Base-by-base conservation (phyloP, 2,797 vertebrate species). In the Macropus fuliginosus region DNA sequence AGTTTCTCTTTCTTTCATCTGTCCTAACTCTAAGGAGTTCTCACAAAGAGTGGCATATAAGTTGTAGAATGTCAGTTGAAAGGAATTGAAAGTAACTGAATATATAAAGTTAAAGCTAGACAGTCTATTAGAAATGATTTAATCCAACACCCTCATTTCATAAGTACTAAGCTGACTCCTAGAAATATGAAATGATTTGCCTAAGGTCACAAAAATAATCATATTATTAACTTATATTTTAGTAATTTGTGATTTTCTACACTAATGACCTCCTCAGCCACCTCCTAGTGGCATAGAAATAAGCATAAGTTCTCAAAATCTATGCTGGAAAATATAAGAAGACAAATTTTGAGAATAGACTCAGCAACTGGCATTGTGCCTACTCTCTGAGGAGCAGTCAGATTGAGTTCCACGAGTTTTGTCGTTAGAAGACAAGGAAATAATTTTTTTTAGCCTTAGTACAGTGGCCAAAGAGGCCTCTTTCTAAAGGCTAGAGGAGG, bases 41-140 rank as follows among this genome's bases (percentile, higher is more conserved):
- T 81, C 66, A 46, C 18, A 81, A 81, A 81, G 13, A 8, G 46
- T 46, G 40, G 29, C 59, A 40, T 40, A 40, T 4, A 18, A 40
- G 93, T 91, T 28, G 40, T 6, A 50, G 56, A 93, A 96, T 95
- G 46, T 93, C 87, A 93, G 91, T 50, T 12, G 8, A 24, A 34
- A 95, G 52, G 52, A 8, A 92, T 91, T 56, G 54, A 6, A 90
- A 28, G 89, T 52, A 9, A 93, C 12, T 34, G 34, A 57, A 34
- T 3, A 10, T 5, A 46, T 90, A 46, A 81, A 74, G 62, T 92
- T 55, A 50, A 31, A 95, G 59, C 27, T 66, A 87, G 24, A 29
- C 28, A 0, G 9, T 52, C 29, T 0, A 14, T 21, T 46, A 89
- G 28, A 94, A 87, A 50, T 29, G 10, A 46, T 18, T 16, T 34